phyloP scores from a whole-genome alignment of 1,140 invertebrate species.

The Charaxes varanes region DNA sequence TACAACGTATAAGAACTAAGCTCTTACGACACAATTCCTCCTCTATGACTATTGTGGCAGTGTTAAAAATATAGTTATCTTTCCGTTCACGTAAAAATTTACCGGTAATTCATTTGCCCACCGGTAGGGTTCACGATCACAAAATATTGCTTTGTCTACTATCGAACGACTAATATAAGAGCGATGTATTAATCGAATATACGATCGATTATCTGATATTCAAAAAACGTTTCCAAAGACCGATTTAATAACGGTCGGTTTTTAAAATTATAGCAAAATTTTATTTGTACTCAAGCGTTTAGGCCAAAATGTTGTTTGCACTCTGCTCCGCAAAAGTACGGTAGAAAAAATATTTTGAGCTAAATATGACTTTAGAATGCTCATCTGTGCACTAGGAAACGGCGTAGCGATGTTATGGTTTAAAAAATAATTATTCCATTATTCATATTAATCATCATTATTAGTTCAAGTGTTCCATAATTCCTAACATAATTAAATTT shows the following conservation, averaged over 20 bases:
- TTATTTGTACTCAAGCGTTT: slow-evolving; percentile 54
- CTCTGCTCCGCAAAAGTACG: too few species aligned
- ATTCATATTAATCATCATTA: neutral
- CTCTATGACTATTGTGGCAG: slow-evolving; percentile 40
- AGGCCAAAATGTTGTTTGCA: slow-evolving; percentile 35
- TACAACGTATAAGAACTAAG: slow-evolving; percentile 16
- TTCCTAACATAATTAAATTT: too few species aligned
- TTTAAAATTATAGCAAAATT: slow-evolving; percentile 22
- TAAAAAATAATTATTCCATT: slow-evolving; percentile 5
- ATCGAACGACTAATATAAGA: slow-evolving; percentile 37
- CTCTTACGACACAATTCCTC: slow-evolving; percentile 15
- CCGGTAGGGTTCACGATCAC: slow-evolving; percentile 34
- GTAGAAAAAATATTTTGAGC: neutral
- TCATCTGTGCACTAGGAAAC: slow-evolving; percentile 6
- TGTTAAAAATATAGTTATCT: slow-evolving; percentile 59
- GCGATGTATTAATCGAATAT: too few species aligned
- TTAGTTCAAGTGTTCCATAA: too few species aligned
- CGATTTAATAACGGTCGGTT: slow-evolving; percentile 11
- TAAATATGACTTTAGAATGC: neutral
- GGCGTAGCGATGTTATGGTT: neutral
- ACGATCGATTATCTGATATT: slow-evolving; percentile 21
- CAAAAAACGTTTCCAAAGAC: slow-evolving; percentile 22
- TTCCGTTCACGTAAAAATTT: slow-evolving; percentile 2
- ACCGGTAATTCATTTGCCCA: slow-evolving; percentile 42
- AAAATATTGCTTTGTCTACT: slow-evolving; percentile 60